Evolutionary conservation across 2,113 vertebrate genomes (phyloP).

Genomic region (Grammatotria lemairii): DNA sequence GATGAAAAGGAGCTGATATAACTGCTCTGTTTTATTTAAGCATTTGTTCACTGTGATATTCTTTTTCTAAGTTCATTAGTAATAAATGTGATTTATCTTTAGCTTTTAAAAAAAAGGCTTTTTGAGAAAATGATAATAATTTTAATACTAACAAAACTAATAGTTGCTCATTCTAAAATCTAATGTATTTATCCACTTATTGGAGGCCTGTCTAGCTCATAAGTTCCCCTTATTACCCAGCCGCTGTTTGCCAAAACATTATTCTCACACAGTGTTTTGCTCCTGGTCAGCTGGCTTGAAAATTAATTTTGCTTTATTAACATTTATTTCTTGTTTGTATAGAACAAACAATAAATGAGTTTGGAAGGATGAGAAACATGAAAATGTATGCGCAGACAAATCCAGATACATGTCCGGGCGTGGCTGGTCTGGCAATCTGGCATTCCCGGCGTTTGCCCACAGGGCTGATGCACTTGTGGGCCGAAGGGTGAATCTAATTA

Average conservation of each 20-base stretch:
- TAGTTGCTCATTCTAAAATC: background rate
- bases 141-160: background rate
- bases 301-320: background rate
- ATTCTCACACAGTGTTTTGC: background rate
- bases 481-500: background rate
- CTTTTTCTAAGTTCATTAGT: background rate
- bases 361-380: background rate
- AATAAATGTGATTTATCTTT: background rate
- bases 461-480: background rate
- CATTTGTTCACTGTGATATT: background rate
- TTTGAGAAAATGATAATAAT: background rate
- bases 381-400: background rate
- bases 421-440: background rate
- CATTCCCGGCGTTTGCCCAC: background rate
- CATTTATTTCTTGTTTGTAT: background rate
- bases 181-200: background rate
- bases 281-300: background rate
- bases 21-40: background rate
- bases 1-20: background rate
- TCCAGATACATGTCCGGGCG: background rate
- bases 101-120: background rate
- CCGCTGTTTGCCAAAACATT: background rate
- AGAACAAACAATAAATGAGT: background rate
- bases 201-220: background rate
- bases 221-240: background rate